These are phyloP conservation scores for Siniperca knerii DNA, from an alignment of 2,113 vertebrate genomes.

Conservation along the genomic window DNA sequence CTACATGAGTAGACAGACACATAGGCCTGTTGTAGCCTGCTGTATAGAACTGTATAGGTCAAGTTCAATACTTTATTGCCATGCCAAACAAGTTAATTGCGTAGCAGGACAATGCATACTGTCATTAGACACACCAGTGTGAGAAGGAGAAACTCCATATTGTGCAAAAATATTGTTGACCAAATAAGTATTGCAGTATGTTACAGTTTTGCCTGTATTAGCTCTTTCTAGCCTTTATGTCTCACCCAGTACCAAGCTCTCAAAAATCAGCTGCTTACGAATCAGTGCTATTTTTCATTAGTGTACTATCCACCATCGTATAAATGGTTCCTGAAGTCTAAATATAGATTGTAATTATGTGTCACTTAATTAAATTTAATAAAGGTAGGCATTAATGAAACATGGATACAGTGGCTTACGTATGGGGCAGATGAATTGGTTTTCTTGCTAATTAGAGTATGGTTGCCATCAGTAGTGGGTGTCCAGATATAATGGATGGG, in stretches of 20 bases:
- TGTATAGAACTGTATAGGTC: slow-evolving; percentile 5
- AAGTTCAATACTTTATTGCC: slow-evolving; percentile 35
- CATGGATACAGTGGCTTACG: slow-evolving; percentile 48
- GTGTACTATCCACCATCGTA: background rate
- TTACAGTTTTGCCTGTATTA: background rate
- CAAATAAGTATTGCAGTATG: background rate
- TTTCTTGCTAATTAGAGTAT: slow-evolving; percentile 65
- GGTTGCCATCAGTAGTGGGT: slow-evolving; percentile 57
- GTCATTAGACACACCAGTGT: background rate
- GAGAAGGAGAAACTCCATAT: background rate
- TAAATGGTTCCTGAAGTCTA: slow-evolving; percentile 34
- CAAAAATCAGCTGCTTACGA: slow-evolving; percentile 24
- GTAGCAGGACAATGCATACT: background rate
- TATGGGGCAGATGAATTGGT: slow-evolving; percentile 59
- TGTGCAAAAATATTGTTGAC: slow-evolving; percentile 1
- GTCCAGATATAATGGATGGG: slow-evolving; percentile 60
- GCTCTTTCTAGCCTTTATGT: background rate
- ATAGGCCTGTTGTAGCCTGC: slow-evolving; percentile 18
- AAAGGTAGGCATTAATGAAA: slow-evolving; percentile 63
- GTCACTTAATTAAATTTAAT: slow-evolving; percentile 56
- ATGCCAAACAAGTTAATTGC: slow-evolving; percentile 31
- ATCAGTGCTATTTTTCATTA: slow-evolving; percentile 13
- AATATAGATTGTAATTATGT: slow-evolving; percentile 60
- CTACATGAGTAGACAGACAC: slow-evolving; percentile 48
- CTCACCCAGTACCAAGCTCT: background rate